Base-by-base conservation (phyloP, 1,140 invertebrate species). In the Listronotus oregonensis region DNA sequence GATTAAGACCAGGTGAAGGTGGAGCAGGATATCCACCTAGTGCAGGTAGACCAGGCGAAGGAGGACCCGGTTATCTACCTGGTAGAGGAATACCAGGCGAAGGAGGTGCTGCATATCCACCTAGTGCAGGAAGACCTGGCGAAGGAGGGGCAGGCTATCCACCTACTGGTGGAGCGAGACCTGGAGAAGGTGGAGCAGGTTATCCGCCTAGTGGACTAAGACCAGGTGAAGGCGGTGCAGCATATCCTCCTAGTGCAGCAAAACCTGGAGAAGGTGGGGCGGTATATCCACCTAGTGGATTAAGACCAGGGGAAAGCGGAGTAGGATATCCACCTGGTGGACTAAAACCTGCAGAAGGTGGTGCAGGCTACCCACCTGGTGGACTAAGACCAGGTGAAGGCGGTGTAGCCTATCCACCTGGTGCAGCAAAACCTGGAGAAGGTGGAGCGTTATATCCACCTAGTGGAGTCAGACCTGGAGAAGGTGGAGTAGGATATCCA, bases 21-120 rank as follows among this genome's bases (percentile, higher is more conserved):
- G 64, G 60, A 46, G 15, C 31, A 52, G 49, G 34, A 5, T 50
- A 61, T 52, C 32, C 34, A 31, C 71, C 72, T 64, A 69, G 66
- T 15, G 27, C 61, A 14, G 46, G 18, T 49, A 31, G 43, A 21
- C 15, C 37, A 3, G 58, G 58, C 11, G 27, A 60, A 32, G 31
- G 31, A 14, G 14, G 21, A 8, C 18, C 12, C 17, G 47, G 21
- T 51, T 42, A 51, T 51, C 15, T 27, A 51, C 43, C 43, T 2
- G 12, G 43, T 15, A 6, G 10, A n/a, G 18, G 1, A 10, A 52
- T 9, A 52, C 50, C 50, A 8, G 54, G 43, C 0, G 12, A 15
- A 55, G 64, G 56, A 42, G 47, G 47, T 2, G 12, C 4, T 10
- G 46, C n/a, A 49, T n/a, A n/a, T 3, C 47, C 27, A 50, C n/a